Percentiles rank a stretch among this genome's conserved stretches.
Conservation (phyloP, 2,888 invertebrate genomes). For the Drosophila rellima region DNA sequence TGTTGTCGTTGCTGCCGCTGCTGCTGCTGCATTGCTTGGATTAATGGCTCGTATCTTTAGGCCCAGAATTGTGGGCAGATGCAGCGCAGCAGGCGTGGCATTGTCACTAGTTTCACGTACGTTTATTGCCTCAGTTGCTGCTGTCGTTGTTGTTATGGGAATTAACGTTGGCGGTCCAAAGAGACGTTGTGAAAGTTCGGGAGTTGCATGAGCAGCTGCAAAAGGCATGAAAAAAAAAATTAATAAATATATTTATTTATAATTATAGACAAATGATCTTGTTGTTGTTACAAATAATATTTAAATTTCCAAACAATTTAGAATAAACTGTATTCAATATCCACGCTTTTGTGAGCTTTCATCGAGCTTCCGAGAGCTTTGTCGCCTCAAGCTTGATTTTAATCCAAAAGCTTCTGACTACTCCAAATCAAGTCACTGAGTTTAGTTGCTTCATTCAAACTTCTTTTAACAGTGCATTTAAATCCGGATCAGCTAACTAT, state of each 20-base stretch:
- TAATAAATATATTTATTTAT: background rate
- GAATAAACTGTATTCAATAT: too few species aligned
- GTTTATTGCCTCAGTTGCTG: slow-evolving; percentile 3
- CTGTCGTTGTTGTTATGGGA: slow-evolving; percentile 31
- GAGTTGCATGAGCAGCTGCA: slow-evolving; percentile 74
- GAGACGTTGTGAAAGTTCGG: slow-evolving; percentile 84
- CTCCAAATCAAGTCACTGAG: background rate
- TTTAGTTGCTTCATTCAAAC: background rate
- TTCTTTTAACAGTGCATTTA: background rate
- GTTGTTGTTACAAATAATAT: too few species aligned
- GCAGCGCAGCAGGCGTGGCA: slow-evolving; percentile 51
- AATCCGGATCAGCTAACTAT: background rate
- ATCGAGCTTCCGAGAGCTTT: background rate
- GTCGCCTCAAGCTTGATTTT: background rate
- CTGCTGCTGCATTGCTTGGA: slow-evolving; percentile 40
- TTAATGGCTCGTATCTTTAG: slow-evolving; percentile 79
- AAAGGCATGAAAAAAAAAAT: background rate
- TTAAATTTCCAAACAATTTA: too few species aligned
- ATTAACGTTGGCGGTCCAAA: slow-evolving; percentile 70
- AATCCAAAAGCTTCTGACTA: background rate
- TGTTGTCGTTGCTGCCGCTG: slow-evolving; percentile 16
- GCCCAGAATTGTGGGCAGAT: slow-evolving; percentile 82
- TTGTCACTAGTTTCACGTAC: slow-evolving; percentile 41
- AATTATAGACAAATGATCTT: background rate
- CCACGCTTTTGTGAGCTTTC: too few species aligned